These are phyloP conservation scores for Napeogenes sylphis DNA, from an alignment of 2,888 invertebrate species.

Conservation along the genomic window DNA sequence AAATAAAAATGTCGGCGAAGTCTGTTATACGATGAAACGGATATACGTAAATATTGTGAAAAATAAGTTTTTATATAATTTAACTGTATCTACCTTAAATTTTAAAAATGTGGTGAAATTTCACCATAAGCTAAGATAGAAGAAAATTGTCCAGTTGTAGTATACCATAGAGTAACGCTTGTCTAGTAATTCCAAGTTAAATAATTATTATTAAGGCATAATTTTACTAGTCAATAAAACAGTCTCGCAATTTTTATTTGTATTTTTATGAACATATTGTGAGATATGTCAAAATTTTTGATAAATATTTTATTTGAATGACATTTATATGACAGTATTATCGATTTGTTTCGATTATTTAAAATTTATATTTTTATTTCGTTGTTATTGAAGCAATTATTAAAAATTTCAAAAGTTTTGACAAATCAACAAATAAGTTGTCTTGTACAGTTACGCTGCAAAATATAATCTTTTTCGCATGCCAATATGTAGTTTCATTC, in stretches of 20 bases:
- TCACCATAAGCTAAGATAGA: constrained; percentile 19
- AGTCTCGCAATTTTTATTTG: constrained; percentile 58
- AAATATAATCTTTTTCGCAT: constrained; percentile 38
- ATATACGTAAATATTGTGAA: constrained; percentile 73
- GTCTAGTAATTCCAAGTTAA: constrained; percentile 44
- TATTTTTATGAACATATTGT: constrained; percentile 26
- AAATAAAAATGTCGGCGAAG: constrained; percentile 30
- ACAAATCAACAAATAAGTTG: constrained; percentile 15
- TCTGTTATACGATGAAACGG: constrained; percentile 65
- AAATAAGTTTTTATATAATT: constrained; percentile 42
- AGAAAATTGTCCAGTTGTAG: constrained; percentile 60
- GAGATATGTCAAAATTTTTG: constrained; percentile 24
- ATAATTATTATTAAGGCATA: constrained; percentile 62
- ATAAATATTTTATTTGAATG: background rate
- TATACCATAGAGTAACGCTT: constrained; percentile 58
- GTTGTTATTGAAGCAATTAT: constrained; percentile 2
- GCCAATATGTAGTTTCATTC: constrained; percentile 28
- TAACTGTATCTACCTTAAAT: constrained; percentile 3
- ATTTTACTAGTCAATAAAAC: constrained; percentile 75
- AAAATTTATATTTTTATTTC: background rate
- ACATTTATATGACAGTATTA: no score
- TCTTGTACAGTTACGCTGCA: constrained; percentile 36
- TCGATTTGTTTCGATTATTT: background rate
- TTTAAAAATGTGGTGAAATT: background rate
- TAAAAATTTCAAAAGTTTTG: constrained; percentile 13